Evolutionary conservation across 1,140 invertebrate genomes (phyloP).

Genomic region (Drosophila watanabei): DNA sequence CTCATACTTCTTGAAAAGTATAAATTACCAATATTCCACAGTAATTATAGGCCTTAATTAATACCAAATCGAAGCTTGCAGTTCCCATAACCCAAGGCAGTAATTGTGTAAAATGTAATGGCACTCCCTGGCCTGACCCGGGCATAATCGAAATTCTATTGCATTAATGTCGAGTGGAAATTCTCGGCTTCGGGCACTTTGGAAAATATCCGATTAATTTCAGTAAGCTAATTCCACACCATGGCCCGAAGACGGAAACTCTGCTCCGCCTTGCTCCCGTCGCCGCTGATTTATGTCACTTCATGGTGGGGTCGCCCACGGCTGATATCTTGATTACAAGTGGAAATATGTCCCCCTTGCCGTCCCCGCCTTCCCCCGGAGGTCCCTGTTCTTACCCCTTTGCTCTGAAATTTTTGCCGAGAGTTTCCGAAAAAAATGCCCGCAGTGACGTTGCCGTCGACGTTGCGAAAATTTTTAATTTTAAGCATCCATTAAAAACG

Average conservation of each 20-base stretch:
- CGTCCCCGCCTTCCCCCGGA: conserved; percentile 1
- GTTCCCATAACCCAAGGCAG: neutral
- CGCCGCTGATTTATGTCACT: conserved; percentile 58
- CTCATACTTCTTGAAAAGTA: neutral
- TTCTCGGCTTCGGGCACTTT: conserved; percentile 29
- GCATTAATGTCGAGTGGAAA: conserved; percentile 35
- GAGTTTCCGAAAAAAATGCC: conserved; percentile 60
- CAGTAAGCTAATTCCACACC: conserved; percentile 64
- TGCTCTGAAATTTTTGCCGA: conserved; percentile 8
- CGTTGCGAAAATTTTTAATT: conserved; percentile 66
- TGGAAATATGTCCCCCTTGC: conserved; percentile 65
- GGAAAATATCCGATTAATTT: conserved; percentile 72
- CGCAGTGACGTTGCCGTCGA: conserved; percentile 52
- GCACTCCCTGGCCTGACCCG: neutral
- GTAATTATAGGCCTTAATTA: neutral
- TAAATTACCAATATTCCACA: neutral
- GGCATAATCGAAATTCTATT: conserved; percentile 42
- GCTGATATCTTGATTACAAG: conserved; percentile 78
- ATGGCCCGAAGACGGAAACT: conserved; percentile 25
- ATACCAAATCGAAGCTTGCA: neutral
- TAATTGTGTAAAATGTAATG: conserved; percentile 2
- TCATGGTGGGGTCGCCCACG: conserved; percentile 54
- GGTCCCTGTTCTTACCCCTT: neutral
- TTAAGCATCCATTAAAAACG: conserved; percentile 68
- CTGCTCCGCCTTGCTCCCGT: conserved; percentile 5